phyloP scores from a whole-genome alignment of 2,113 vertebrate species.

The Oceanites oceanicus region DNA sequence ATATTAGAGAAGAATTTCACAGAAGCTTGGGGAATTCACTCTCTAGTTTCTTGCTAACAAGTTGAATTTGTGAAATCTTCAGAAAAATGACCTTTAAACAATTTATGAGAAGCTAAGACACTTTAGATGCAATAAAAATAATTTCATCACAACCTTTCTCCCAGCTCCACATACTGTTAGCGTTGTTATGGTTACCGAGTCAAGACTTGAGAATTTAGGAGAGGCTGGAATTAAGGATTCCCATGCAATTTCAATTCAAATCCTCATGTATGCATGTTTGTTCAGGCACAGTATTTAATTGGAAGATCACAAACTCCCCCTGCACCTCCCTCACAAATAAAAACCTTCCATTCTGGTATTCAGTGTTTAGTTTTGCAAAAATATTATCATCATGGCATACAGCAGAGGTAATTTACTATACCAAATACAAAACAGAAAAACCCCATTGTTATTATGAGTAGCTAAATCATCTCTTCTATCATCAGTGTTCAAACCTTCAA shows the following conservation, averaged over 20 bases:
- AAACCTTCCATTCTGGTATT: not conserved
- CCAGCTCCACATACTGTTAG: not conserved
- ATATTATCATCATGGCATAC: not conserved
- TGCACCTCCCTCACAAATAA: not conserved
- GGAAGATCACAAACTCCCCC: not conserved
- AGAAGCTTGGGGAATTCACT: not conserved
- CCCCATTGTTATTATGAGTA: not conserved
- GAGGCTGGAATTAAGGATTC: conserved; percentile 5
- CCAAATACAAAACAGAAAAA: not conserved
- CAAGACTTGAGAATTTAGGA: not conserved
- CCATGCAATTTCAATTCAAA: not conserved
- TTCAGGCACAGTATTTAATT: not conserved
- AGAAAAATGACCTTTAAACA: conserved; percentile 37
- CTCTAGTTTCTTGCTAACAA: conserved; percentile 5
- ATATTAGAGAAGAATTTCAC: not conserved
- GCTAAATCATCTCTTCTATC: not conserved
- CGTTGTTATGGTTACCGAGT: conserved; percentile 42
- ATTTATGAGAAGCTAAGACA: conserved; percentile 24
- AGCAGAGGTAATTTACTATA: not conserved
- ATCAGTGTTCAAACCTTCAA: not conserved
- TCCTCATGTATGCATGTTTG: not conserved
- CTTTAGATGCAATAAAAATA: conserved; percentile 33
- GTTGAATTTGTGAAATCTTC: conserved; percentile 28
- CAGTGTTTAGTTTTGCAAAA: not conserved
- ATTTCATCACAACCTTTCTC: conserved; percentile 7